These are phyloP conservation scores for Prinia subflava DNA, from an alignment of 2,113 vertebrate species.

Conservation along the genomic window DNA sequence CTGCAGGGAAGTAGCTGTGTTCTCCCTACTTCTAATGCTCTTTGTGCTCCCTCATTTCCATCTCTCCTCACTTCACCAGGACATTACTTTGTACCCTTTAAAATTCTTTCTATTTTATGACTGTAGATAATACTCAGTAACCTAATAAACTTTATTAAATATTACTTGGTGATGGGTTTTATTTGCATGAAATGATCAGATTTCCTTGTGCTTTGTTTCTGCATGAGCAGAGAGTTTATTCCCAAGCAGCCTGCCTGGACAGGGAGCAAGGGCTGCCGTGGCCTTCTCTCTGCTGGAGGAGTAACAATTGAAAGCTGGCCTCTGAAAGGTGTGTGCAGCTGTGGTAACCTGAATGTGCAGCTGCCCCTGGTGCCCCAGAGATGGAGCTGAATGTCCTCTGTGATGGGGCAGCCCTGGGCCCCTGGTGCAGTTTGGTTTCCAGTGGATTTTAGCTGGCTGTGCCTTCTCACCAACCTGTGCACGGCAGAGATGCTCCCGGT, in stretches of 20 bases:
- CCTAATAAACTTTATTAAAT: constrained; percentile 91
- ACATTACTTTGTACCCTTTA: constrained; percentile 76
- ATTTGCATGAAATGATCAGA: background rate
- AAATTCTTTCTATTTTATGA: constrained; percentile 81
- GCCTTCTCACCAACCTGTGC: background rate
- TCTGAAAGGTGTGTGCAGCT: background rate
- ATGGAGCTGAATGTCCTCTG: background rate
- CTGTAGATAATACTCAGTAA: constrained; percentile 85
- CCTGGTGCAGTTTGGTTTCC: background rate
- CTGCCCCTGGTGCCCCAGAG: background rate
- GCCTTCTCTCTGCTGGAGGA: background rate
- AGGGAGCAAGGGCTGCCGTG: background rate
- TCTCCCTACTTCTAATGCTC: background rate
- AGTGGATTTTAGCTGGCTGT: background rate
- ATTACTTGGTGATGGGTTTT: background rate
- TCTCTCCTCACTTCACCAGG: background rate
- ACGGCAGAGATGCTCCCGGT: rapidly evolving
- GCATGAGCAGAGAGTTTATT: background rate
- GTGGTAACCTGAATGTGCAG: background rate
- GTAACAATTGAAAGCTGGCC: rapidly evolving
- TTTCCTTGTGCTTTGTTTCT: rapidly evolving
- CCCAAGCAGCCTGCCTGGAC: background rate
- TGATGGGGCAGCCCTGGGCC: background rate
- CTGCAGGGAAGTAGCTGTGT: constrained; percentile 26
- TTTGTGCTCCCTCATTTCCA: background rate